Conservation (phyloP, 2,888 invertebrate species). For the Apodemia hepburni region DNA sequence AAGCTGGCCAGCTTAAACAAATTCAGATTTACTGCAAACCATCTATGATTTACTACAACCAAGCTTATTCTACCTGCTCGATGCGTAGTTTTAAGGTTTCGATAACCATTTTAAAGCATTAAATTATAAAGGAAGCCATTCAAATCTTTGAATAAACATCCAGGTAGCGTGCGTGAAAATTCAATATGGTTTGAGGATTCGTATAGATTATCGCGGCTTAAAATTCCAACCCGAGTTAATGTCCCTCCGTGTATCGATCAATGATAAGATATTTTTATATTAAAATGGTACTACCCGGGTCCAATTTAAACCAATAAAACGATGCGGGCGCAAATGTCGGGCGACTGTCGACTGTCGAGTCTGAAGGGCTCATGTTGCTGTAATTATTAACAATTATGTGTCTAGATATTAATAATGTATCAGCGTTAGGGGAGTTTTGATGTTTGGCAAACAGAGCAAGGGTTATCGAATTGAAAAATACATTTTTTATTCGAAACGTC, state of each 20-base stretch:
- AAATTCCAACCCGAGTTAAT: conserved; percentile 60
- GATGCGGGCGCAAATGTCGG: conserved; percentile 62
- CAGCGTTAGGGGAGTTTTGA: conserved; percentile 25
- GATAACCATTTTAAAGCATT: conserved; percentile 32
- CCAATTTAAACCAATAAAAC: conserved; percentile 72
- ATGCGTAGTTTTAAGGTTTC: conserved; percentile 32
- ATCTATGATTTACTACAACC: neutral
- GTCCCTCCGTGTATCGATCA: conserved; percentile 44
- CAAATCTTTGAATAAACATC: conserved; percentile 60
- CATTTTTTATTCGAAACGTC: too few species aligned
- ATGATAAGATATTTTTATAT: conserved; percentile 51
- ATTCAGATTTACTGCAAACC: neutral
- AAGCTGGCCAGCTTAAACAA: neutral
- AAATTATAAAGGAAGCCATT: conserved; percentile 65
- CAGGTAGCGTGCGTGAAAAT: conserved; percentile 73
- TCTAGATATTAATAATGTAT: conserved; percentile 48
- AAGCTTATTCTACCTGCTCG: conserved; percentile 50
- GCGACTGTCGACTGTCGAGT: conserved; percentile 44
- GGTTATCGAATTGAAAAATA: neutral
- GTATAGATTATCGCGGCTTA: conserved; percentile 70
- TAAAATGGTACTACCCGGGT: conserved; percentile 49
- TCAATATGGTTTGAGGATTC: conserved; percentile 50
- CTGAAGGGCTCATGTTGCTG: conserved; percentile 42
- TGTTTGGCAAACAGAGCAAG: conserved; percentile 12
- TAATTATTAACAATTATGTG: conserved; percentile 65